Conservation (phyloP, 2,888 invertebrate genomes). For the Eurytoma californica region DNA sequence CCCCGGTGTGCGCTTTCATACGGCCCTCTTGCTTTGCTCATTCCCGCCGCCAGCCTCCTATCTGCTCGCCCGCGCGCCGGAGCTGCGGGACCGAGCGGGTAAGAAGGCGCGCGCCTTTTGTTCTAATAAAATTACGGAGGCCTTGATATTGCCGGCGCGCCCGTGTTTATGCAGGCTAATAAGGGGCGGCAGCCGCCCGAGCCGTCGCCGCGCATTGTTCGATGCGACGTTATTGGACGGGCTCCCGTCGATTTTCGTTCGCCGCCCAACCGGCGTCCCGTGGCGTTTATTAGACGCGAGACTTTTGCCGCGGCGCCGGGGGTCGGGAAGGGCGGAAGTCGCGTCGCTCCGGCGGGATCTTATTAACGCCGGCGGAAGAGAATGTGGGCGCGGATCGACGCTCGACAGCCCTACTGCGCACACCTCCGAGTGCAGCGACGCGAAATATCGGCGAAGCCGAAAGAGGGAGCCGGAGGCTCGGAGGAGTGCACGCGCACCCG, state of each 20-base stretch:
- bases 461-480: background rate
- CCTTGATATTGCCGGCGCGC: background rate
- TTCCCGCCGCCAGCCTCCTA: background rate
- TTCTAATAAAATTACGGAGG: constrained; percentile 37
- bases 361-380: constrained; percentile 12
- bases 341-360: constrained; percentile 10
- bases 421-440: background rate
- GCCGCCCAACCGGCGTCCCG: background rate
- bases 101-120: constrained; percentile 21
- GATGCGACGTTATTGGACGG: constrained; percentile 1
- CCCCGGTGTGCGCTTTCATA: constrained; percentile 53
- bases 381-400: constrained; percentile 1
- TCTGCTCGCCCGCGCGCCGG: background rate
- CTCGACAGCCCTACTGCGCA: background rate
- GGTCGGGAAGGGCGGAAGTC: background rate
- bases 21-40: constrained; percentile 24
- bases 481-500: background rate
- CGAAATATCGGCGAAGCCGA: constrained; percentile 6
- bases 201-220: background rate
- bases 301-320: background rate
- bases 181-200: background rate
- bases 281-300: constrained; percentile 14
- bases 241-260: constrained; percentile 18
- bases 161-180: background rate
- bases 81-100: background rate